phyloP scores from a whole-genome alignment of 2,888 invertebrate species.

The Melolontha melolontha region DNA sequence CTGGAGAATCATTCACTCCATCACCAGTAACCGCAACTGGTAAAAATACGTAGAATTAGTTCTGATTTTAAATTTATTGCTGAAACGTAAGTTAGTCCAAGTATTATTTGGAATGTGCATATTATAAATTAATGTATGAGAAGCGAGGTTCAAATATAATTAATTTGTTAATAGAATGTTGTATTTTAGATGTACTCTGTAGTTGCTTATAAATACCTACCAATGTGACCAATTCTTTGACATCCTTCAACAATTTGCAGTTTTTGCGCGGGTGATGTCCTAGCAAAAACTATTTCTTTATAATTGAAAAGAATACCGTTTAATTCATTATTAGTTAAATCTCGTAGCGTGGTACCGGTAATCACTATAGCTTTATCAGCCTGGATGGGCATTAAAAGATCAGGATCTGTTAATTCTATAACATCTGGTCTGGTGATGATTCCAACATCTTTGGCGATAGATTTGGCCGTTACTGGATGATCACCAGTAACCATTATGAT shows the following conservation, averaged over 20 bases:
- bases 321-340: conserved; percentile 64
- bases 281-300: conserved; percentile 74
- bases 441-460: conserved; percentile 80
- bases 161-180: too few species aligned
- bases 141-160: too few species aligned
- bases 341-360: conserved; percentile 67
- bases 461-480: conserved; percentile 84
- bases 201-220: too few species aligned
- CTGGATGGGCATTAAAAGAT: conserved; percentile 50
- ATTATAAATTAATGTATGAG: too few species aligned
- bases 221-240: conserved; percentile 81
- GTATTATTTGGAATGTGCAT: too few species aligned
- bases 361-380: conserved; percentile 69
- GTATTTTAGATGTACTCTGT: too few species aligned
- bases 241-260: conserved; percentile 82
- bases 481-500: conserved; percentile 87
- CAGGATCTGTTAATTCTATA: conserved; percentile 57
- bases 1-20: conserved; percentile 90
- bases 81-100: too few species aligned
- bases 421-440: conserved; percentile 71
- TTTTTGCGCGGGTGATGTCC: conserved; percentile 70
- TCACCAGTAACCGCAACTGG: conserved; percentile 89
- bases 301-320: conserved; percentile 71
- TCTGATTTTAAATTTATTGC: not conserved
- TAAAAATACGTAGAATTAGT: conserved; percentile 11